A percentile compares a stretch with the other conserved stretches of the same genome.
Evolutionary conservation across 2,888 invertebrate species (phyloP).

Genomic region (Xestia rhomboidea): DNA sequence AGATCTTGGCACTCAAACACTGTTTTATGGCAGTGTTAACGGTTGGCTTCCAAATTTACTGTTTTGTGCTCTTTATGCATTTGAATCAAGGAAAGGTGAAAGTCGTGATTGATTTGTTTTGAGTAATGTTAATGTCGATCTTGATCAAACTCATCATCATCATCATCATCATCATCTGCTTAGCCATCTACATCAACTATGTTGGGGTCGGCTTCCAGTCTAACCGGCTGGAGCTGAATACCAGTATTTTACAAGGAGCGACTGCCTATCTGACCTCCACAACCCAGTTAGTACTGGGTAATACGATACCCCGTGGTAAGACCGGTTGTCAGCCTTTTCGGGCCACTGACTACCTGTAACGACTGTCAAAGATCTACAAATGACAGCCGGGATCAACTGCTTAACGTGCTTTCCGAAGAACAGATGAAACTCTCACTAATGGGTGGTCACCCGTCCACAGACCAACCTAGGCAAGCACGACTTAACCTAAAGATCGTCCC

Average conservation of each 20-base stretch:
- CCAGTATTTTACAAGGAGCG: too few species aligned
- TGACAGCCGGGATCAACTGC: too few species aligned
- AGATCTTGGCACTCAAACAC: conserved; percentile 58
- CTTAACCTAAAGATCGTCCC: neutral
- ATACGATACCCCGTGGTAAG: too few species aligned
- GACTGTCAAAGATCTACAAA: too few species aligned
- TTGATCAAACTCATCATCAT: neutral
- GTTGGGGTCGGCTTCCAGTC: too few species aligned
- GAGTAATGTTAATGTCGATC: neutral
- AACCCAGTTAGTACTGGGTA: too few species aligned
- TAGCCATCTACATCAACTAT: neutral
- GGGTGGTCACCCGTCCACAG: neutral
- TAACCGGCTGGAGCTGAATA: too few species aligned
- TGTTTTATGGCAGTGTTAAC: conserved; percentile 58
- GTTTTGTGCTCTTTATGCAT: conserved; percentile 27
- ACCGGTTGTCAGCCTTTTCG: too few species aligned
- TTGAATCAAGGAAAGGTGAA: neutral
- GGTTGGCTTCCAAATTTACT: conserved; percentile 33
- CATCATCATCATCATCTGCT: neutral
- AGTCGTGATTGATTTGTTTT: conserved; percentile 10
- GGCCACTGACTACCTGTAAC: too few species aligned
- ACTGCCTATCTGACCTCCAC: too few species aligned
- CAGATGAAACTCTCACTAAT: neutral
- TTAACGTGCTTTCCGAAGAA: too few species aligned
- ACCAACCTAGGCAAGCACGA: neutral